Evolutionary conservation across 1,140 invertebrate genomes (phyloP).

Genomic region (Drosophila bocqueti): DNA sequence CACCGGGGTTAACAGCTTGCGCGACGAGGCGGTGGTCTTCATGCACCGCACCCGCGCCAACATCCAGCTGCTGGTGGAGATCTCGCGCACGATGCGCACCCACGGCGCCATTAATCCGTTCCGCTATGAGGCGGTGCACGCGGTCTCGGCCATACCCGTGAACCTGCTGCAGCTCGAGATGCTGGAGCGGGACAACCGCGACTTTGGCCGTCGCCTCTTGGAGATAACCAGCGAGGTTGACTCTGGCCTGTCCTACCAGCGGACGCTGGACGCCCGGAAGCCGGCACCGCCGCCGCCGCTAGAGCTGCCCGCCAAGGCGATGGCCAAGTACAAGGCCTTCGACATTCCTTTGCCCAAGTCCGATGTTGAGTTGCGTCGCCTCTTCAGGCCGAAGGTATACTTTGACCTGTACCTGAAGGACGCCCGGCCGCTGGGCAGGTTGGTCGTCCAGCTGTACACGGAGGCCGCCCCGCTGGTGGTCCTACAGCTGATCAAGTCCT

Average conservation of each 20-base stretch:
- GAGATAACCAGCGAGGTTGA: constrained; percentile 51
- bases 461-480: constrained; percentile 75
- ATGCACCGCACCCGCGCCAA: constrained; percentile 66
- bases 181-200: constrained; percentile 48
- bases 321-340: constrained; percentile 58
- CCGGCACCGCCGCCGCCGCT: not conserved
- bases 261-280: not conserved
- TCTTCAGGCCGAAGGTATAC: constrained; percentile 66
- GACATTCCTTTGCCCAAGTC: constrained; percentile 42
- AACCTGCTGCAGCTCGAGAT: constrained; percentile 34
- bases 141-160: constrained; percentile 37
- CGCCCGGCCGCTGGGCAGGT: constrained; percentile 57
- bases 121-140: constrained; percentile 31
- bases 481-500: constrained; percentile 64
- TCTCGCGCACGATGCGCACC: constrained; percentile 55
- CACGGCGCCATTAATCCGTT: constrained; percentile 62
- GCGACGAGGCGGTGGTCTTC: constrained; percentile 51
- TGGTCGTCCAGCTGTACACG: constrained; percentile 72
- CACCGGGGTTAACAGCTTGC: constrained; percentile 34
- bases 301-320: constrained; percentile 26
- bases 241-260: constrained; percentile 24
- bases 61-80: constrained; percentile 50
- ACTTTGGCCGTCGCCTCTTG: constrained; percentile 38
- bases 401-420: constrained; percentile 67
- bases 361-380: constrained; percentile 41